These are phyloP conservation scores for Tamias sibiricus DNA, from an alignment of 2,113 vertebrate genomes.

Conservation along the genomic window DNA sequence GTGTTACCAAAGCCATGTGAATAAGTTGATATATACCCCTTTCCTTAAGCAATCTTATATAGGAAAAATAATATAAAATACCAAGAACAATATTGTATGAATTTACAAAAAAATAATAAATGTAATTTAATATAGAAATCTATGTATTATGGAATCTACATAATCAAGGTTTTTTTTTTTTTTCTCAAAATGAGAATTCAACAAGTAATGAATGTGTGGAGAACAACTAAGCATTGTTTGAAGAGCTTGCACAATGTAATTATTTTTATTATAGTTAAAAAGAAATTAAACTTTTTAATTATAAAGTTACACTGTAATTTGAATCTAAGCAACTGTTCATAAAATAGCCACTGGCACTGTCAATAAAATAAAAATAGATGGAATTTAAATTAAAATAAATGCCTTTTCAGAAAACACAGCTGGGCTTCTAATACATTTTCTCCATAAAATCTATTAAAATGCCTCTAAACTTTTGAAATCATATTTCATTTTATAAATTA, in stretches of 20 bases:
- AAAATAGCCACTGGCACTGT: constrained; percentile 59
- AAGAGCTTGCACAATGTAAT: constrained; percentile 23
- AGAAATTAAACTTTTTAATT: constrained; percentile 75
- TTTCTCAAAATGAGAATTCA: constrained; percentile 24
- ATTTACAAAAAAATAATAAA: not conserved
- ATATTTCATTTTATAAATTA: constrained; percentile 43
- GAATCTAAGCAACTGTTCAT: constrained; percentile 57
- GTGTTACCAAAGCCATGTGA: not conserved
- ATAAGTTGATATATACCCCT: not conserved
- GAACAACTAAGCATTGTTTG: constrained; percentile 22
- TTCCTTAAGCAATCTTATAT: not conserved
- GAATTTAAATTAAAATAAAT: constrained; percentile 75
- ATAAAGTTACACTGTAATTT: constrained; percentile 67
- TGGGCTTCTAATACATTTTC: constrained; percentile 42
- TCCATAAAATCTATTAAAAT: constrained; percentile 27
- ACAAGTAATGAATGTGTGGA: not conserved
- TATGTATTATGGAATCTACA: not conserved
- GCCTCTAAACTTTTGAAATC: constrained; percentile 1
- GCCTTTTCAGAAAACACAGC: constrained; percentile 44
- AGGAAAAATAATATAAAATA: not conserved
- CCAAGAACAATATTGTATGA: not conserved
- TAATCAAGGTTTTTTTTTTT: constrained; percentile 2
- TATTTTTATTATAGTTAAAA: constrained; percentile 50
- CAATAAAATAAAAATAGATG: constrained; percentile 73
- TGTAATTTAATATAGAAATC: not conserved